phyloP scores from a whole-genome alignment of 2,113 vertebrate species.

The Dasyurus viverrinus region DNA sequence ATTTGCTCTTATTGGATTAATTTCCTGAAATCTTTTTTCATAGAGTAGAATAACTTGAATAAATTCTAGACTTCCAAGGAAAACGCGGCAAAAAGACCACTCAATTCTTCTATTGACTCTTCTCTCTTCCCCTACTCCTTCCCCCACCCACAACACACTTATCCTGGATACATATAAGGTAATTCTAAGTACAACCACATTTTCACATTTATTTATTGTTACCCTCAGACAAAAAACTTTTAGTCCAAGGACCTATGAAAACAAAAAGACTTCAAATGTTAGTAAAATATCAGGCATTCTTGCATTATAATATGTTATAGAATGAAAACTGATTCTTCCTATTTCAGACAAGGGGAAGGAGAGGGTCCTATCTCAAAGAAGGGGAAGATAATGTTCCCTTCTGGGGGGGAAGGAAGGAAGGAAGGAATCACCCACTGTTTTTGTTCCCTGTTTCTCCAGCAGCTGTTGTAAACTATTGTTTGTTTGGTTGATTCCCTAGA shows the following conservation, averaged over 20 bases:
- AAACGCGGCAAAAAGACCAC: not conserved
- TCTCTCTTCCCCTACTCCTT: not conserved
- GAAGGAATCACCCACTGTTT: not conserved
- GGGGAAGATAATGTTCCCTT: not conserved
- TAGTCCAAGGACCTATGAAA: not conserved
- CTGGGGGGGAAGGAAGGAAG: not conserved
- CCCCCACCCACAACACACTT: accelerated
- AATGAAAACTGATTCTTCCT: not conserved
- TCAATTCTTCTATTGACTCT: not conserved
- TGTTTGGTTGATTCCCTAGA: conserved; percentile 33
- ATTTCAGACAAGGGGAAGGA: not conserved
- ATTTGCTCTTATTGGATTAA: not conserved
- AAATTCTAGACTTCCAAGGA: not conserved
- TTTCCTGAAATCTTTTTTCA: not conserved
- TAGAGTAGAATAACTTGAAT: not conserved
- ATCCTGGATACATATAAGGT: not conserved
- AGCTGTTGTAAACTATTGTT: conserved; percentile 34
- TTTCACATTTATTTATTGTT: not conserved
- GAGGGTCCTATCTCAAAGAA: too few species aligned
- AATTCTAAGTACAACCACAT: not conserved
- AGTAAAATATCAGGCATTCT: not conserved
- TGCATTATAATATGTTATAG: not conserved
- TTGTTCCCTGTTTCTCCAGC: conserved; percentile 35
- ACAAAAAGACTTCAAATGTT: not conserved
- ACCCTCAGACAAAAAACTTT: not conserved